Evolutionary conservation across 1,140 invertebrate genomes (phyloP).

Genomic region (Plectus sambesii): DNA sequence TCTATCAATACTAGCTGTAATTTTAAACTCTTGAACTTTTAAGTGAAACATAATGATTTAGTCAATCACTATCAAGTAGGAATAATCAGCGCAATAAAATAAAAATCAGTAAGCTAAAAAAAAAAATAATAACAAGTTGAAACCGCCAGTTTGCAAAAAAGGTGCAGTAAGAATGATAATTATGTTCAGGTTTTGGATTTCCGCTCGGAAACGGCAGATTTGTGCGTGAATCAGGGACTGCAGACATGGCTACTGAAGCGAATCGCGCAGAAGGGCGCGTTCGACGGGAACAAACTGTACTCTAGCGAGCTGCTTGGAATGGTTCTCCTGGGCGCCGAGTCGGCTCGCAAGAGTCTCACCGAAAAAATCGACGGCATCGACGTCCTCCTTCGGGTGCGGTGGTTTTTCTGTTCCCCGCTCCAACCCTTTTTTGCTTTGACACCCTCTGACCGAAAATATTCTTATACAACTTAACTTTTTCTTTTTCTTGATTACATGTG

Average conservation of each 20-base stretch:
- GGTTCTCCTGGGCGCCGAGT: constrained; percentile 73
- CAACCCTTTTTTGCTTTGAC: too few relatives aligned
- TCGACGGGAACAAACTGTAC: constrained; percentile 92
- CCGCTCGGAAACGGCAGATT: constrained; percentile 64
- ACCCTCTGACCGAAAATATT: too few relatives aligned
- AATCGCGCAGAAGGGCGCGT: constrained; percentile 61
- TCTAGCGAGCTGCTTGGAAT: constrained; percentile 90
- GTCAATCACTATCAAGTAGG: too few relatives aligned
- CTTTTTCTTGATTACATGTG: too few relatives aligned
- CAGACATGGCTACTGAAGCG: constrained; percentile 82
- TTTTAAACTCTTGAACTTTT: too few relatives aligned
- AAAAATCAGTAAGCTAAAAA: too few relatives aligned
- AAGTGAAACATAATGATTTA: too few relatives aligned
- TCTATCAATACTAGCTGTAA: too few relatives aligned
- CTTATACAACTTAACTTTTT: too few relatives aligned
- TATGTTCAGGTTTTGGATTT: constrained; percentile 60
- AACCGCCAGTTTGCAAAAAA: too few relatives aligned
- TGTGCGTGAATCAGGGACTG: constrained; percentile 66
- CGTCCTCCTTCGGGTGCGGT: constrained; percentile 72
- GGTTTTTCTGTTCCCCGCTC: constrained; percentile 31
- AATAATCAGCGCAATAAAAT: too few relatives aligned
- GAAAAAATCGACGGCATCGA: constrained; percentile 92
- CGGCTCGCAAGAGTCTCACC: constrained; percentile 60
- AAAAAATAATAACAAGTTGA: too few relatives aligned
- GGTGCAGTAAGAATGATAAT: constrained; percentile 59